Base-by-base conservation (phyloP, 64 coral and sea anemone species). In the Pocillopora damicornis region DNA sequence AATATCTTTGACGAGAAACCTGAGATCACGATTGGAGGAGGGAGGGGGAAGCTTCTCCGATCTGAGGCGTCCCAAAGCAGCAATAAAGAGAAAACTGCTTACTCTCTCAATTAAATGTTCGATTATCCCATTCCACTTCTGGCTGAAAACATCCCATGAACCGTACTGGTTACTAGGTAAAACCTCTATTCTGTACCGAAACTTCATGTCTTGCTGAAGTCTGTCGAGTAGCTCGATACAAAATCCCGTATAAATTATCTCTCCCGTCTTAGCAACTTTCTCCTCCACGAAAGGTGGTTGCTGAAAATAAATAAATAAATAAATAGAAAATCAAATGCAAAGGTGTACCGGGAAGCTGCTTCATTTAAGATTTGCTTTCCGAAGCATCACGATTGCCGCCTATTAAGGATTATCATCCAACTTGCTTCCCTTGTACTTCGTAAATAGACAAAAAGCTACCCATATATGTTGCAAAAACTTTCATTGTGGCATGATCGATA, bases 131-230 rank as follows among this genome's bases (percentile, higher is more conserved):
- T 78, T 93, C 92, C 92, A 93, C 60, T 86, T 61, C 36, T 61
- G 63, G 18, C 74, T 79, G 73, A 86, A 89, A 16, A 74, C 58
- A 37, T 93, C 81, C 60, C 77, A 66, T 30, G 92, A 81, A 25
- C 92, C 92, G 69, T 89, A 93, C 35, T 35, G 17, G 22, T 86
- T 89, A 20, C 63, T 86, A 20, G 79, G 61, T 35, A 78, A 57
- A 63, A 89, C 58, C 61, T 93, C 73, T 30, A 93, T 86, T 35
- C 76, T 88, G 75, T 93, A 93, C 42, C 79, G 37, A 59, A 93
- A 93, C 69, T 89, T 93, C 81, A 93, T 86, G 63, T 79, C 89
- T 62, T 89, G 74, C 51, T 89, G 75, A 15, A 93, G 81, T 79
- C 89, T 89, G 1, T 89, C 86, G 5, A 93, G 63, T 35, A 93